These are phyloP conservation scores for Nasonia longicornis DNA, from an alignment of 1,140 invertebrate genomes.

Conservation along the genomic window DNA sequence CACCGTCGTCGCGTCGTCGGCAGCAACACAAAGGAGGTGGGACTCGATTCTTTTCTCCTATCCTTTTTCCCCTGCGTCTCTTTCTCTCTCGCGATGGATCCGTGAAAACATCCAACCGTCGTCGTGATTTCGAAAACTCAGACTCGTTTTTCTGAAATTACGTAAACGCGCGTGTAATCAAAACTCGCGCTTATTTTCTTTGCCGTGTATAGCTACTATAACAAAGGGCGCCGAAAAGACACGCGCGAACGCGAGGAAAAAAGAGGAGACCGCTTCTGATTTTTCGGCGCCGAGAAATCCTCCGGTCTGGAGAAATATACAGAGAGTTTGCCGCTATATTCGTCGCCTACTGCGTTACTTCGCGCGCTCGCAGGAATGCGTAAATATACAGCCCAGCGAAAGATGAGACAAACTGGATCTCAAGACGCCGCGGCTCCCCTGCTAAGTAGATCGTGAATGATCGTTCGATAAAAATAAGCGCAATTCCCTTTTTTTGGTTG, in stretches of 20 bases:
- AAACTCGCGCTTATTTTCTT: neutral
- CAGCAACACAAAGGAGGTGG: constrained; percentile 33
- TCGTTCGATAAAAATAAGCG: neutral
- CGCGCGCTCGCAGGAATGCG: constrained; percentile 58
- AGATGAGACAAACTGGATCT: constrained; percentile 31
- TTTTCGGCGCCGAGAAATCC: constrained; percentile 7
- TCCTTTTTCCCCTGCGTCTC: neutral
- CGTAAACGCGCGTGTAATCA: neutral
- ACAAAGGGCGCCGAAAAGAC: constrained; percentile 1
- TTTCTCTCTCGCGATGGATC: neutral
- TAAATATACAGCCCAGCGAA: constrained; percentile 65
- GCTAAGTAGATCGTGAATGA: neutral
- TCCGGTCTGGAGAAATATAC: constrained; percentile 65
- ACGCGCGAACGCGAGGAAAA: neutral
- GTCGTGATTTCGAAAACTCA: neutral
- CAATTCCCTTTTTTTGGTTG: neutral
- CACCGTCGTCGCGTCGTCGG: constrained; percentile 10
- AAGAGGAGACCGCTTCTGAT: neutral
- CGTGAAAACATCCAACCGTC: neutral
- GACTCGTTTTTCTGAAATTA: neutral
- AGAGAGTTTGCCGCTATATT: constrained; percentile 57
- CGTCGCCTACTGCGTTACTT: constrained; percentile 66
- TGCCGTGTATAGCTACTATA: neutral
- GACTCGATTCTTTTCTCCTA: constrained; percentile 10
- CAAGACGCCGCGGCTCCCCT: too few species aligned